Evolutionary conservation across 2,797 vertebrate genomes (phyloP).

Genomic region (Poliocrania exsul): DNA sequence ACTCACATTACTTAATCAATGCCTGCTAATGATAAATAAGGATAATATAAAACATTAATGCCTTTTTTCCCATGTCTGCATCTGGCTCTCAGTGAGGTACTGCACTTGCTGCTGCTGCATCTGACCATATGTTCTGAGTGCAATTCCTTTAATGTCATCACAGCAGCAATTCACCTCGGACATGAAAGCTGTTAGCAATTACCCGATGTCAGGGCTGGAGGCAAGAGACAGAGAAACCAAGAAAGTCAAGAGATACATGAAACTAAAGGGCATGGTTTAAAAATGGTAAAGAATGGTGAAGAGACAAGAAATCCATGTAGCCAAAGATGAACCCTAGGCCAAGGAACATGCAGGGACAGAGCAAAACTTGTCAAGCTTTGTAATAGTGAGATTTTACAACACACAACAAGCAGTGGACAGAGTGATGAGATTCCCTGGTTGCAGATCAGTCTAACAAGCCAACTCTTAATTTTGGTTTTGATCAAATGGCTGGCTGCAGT

Average conservation of each 20-base stretch:
- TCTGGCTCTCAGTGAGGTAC: background rate
- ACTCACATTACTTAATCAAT: background rate
- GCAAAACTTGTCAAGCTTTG: background rate
- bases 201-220: background rate
- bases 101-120: background rate
- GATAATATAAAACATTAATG: background rate
- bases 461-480: background rate
- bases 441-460: fast-evolving
- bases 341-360: background rate
- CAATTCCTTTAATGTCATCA: background rate
- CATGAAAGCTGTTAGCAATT: background rate
- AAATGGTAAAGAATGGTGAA: background rate
- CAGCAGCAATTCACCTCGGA: background rate
- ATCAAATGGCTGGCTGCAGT: background rate
- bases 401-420: background rate
- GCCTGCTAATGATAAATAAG: background rate
- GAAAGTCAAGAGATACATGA: background rate
- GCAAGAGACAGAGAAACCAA: background rate
- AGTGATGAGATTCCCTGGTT: background rate
- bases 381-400: background rate
- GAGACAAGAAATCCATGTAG: background rate
- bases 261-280: background rate
- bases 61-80: background rate
- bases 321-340: background rate
- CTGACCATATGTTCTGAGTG: background rate